phyloP scores from a whole-genome alignment of 1,140 invertebrate species.

The Pectinophora gossypiella region DNA sequence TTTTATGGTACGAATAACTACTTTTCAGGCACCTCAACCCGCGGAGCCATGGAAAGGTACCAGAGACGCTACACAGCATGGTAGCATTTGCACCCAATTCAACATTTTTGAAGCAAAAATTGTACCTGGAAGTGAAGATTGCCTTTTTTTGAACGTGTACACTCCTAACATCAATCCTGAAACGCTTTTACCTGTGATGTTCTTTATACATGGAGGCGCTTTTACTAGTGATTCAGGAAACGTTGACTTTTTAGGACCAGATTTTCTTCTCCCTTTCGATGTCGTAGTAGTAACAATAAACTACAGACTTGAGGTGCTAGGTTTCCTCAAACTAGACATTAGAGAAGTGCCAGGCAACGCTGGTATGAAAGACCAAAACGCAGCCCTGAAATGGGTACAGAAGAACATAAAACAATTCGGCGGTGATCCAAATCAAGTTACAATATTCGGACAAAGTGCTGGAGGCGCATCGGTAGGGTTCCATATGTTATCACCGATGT shows the following conservation, averaged over 20 bases:
- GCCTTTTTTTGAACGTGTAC: conserved; percentile 33
- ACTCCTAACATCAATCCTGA: conserved; percentile 18
- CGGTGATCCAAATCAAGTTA: conserved; percentile 77
- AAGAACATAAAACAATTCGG: conserved; percentile 77
- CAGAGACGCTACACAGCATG: not conserved
- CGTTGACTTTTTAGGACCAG: conserved; percentile 63
- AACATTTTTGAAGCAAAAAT: not conserved
- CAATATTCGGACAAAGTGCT: conserved; percentile 76
- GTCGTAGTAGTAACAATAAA: conserved; percentile 80
- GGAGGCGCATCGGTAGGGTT: conserved; percentile 69
- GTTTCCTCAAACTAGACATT: conserved; percentile 71
- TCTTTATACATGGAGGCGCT: conserved; percentile 55
- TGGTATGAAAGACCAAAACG: conserved; percentile 78
- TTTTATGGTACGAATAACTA: no score
- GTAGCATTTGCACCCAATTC: not conserved
- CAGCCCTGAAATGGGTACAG: conserved; percentile 77
- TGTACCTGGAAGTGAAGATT: conserved; percentile 27
- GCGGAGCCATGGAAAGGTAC: not conserved
- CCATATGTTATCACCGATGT: conserved; percentile 76
- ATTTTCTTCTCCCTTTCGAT: conserved; percentile 77
- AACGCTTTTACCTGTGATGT: conserved; percentile 35
- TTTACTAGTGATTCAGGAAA: conserved; percentile 23
- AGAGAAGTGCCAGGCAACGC: conserved; percentile 73
- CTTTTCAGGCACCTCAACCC: conserved; percentile 1
- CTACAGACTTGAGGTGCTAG: conserved; percentile 65